Evolutionary conservation across 2,888 invertebrate genomes (phyloP), one percentile per base, ranked within the genome.

Genomic region (Pilophorus perplexus): DNA sequence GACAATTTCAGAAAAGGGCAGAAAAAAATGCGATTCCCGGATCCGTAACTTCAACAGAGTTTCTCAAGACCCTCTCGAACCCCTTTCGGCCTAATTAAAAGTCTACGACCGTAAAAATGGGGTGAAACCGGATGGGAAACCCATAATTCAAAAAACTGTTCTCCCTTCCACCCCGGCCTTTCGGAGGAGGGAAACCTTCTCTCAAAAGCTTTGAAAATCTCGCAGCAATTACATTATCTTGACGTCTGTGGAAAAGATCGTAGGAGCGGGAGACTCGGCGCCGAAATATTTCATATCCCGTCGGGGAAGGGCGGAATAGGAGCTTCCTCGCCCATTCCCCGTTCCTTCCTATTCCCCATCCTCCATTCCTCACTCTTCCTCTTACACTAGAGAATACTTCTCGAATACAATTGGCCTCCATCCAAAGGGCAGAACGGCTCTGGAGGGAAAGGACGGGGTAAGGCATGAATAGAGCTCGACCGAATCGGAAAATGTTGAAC

Each of bases 191-290:
- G n/a, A n/a, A 14, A 28, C 25, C 55, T 55, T 44, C 60, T 60
- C 46, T 60, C 60, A 54, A 64, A 64, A 64, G 42, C 40, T 42
- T 64, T 38, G 38, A 42, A 66, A 59, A 66, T 57, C 48, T 59
- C 57, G 20, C 46, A 66, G 66, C 66, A 66, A 66, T 66, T 66
- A 66, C 66, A 66, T 66, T 66, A 66, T 66, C 66, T 66, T 66
- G 66, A 66, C 66, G 66, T 40, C 52, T 55, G 40, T 52, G 40
- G 64, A 54, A 62, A 62, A 62, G 62, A 62, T 62, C 62, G 62
- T 46, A 46, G 62, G 48, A 62, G 23, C 16, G 59, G 18, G 48
- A 20, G 20, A 33, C 42, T 42, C 62, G 62, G 62, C 62, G 62
- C 62, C 62, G 37, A 62, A 62, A 62, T 62, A 62, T 62, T 62